Percentiles rank a stretch among this genome's conserved stretches.
Evolutionary conservation across 2,113 vertebrate genomes (phyloP).

Genomic region (Chunga burmeisteri): DNA sequence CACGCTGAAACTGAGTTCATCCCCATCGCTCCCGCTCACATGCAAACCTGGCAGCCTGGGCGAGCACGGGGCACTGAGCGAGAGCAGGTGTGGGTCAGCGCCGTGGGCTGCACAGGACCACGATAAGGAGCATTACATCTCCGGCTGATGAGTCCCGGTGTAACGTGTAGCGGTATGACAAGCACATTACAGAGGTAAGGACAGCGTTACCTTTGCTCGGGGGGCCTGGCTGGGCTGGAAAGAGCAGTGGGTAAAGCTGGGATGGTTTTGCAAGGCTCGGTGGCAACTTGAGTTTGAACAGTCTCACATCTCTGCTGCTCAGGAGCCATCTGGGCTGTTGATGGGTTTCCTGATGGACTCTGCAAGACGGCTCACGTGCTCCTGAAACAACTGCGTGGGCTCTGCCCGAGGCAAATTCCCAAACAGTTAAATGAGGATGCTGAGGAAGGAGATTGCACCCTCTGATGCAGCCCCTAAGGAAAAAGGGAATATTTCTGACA

Average conservation of each 20-base stretch:
- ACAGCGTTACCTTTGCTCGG: background rate
- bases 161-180: background rate
- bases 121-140: background rate
- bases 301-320: background rate
- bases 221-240: background rate
- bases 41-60: no score
- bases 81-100: background rate
- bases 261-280: background rate
- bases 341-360: background rate
- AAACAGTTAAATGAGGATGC: background rate
- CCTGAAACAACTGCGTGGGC: background rate
- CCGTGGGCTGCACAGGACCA: background rate
- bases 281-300: background rate
- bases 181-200: background rate
- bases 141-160: background rate
- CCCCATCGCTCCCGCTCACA: fast-evolving
- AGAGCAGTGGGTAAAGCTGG: fast-evolving
- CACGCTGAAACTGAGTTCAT: fast-evolving
- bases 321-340: background rate
- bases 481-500: background rate
- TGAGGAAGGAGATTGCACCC: conserved; percentile 11
- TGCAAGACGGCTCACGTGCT: fast-evolving
- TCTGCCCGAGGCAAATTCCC: background rate
- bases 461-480: conserved; percentile 3
- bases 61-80: fast-evolving